Conservation (phyloP, 2,888 invertebrate genomes). For the Hypercompe scribonia region DNA sequence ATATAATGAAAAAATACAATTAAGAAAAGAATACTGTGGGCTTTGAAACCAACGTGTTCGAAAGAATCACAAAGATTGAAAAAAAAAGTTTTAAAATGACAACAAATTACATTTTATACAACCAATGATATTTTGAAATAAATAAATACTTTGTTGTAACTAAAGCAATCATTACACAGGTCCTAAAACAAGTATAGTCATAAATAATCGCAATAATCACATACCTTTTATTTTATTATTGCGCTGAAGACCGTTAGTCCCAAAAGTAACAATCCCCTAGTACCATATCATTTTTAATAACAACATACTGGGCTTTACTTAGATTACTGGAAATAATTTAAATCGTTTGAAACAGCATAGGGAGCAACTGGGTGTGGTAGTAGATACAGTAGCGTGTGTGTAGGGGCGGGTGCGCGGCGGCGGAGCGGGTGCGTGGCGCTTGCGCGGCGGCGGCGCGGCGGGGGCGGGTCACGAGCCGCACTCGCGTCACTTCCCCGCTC, state of each 20-base stretch:
- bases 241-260: not conserved
- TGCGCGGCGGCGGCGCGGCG: slow-evolving; percentile 39
- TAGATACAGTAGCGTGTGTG: slow-evolving; percentile 11
- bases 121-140: not conserved
- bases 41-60: not conserved
- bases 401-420: slow-evolving; percentile 22
- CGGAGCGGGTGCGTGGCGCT: slow-evolving; percentile 26
- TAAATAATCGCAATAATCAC: slow-evolving; percentile 3
- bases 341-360: slow-evolving; percentile 10
- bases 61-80: too few species aligned
- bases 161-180: not conserved
- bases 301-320: not conserved
- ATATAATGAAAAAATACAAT: too few species aligned
- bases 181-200: not conserved
- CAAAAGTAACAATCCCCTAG: not conserved
- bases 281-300: not conserved
- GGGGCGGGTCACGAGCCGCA: slow-evolving; percentile 61
- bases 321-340: slow-evolving; percentile 6
- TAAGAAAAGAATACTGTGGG: not conserved
- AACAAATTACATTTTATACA: not conserved
- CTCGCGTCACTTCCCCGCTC: slow-evolving; percentile 95
- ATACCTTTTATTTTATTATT: not conserved
- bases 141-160: not conserved
- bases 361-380: slow-evolving; percentile 49
- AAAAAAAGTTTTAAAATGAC: too few species aligned